Conservation (phyloP, 2,888 invertebrate genomes). For the Conomelus anceps region DNA sequence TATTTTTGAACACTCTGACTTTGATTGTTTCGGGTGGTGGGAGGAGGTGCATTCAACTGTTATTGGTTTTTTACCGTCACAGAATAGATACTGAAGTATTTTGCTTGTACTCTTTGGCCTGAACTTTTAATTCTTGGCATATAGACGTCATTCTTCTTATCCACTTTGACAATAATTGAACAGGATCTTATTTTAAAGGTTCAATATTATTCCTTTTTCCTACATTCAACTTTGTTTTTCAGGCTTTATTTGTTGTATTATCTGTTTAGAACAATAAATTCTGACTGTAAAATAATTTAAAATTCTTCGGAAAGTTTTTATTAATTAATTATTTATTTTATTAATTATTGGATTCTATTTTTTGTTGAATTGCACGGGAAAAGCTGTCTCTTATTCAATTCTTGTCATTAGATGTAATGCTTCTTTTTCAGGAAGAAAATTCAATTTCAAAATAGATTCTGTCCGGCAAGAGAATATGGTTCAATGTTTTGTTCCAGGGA, state of each 20-base stretch:
- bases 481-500: neutral
- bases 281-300: too few species aligned
- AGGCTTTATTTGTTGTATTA: neutral
- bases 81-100: too few species aligned
- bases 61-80: too few species aligned
- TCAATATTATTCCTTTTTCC: neutral
- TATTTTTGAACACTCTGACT: too few species aligned
- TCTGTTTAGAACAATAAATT: too few species aligned
- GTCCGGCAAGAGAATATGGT: neutral
- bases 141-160: neutral
- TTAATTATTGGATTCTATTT: too few species aligned
- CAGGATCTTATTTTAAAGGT: neutral
- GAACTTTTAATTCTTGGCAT: neutral
- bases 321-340: too few species aligned
- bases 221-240: neutral
- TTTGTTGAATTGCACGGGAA: too few species aligned
- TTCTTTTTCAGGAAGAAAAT: neutral
- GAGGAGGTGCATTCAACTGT: too few species aligned
- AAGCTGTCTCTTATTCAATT: neutral
- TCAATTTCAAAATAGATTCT: neutral
- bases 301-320: too few species aligned
- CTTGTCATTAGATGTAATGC: neutral
- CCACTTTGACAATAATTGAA: neutral
- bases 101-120: neutral
- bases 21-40: too few species aligned